Conservation (phyloP, 2,888 invertebrate species). For the Sylvicola fuscatus region DNA sequence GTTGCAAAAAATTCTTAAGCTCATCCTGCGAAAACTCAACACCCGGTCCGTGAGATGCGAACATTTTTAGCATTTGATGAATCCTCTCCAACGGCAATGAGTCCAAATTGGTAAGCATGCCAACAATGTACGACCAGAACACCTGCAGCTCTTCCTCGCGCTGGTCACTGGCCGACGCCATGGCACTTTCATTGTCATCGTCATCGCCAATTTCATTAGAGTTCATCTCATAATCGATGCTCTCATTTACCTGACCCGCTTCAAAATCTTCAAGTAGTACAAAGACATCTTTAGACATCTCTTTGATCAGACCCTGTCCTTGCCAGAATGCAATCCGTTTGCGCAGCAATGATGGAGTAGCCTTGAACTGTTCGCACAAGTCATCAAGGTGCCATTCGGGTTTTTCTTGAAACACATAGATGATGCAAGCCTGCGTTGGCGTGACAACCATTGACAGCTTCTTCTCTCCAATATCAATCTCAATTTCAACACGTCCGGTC, state of each 20-base stretch:
- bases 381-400: conserved; percentile 79
- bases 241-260: conserved; percentile 19
- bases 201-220: conserved; percentile 17
- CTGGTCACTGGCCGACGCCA: conserved; percentile 88
- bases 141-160: conserved; percentile 63
- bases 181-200: conserved; percentile 79
- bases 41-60: conserved; percentile 81
- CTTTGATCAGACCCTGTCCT: conserved; percentile 69
- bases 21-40: conserved; percentile 79
- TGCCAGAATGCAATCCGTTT: conserved; percentile 88
- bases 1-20: conserved; percentile 71
- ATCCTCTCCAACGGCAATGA: conserved; percentile 79
- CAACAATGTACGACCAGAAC: conserved; percentile 94
- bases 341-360: conserved; percentile 66
- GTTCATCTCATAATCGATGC: neutral
- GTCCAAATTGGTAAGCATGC: conserved; percentile 90
- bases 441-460: conserved; percentile 21
- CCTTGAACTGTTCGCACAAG: conserved; percentile 63
- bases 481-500: conserved; percentile 75
- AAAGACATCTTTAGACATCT: conserved; percentile 54
- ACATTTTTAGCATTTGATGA: conserved; percentile 92
- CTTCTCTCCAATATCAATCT: conserved; percentile 64
- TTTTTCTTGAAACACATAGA: conserved; percentile 74
- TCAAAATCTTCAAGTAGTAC: conserved; percentile 40
- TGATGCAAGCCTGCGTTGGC: conserved; percentile 57